Percentiles rank a stretch among this genome's conserved stretches.
phyloP scores from a whole-genome alignment of 2,888 invertebrate genomes.

The Buathra laborator region DNA sequence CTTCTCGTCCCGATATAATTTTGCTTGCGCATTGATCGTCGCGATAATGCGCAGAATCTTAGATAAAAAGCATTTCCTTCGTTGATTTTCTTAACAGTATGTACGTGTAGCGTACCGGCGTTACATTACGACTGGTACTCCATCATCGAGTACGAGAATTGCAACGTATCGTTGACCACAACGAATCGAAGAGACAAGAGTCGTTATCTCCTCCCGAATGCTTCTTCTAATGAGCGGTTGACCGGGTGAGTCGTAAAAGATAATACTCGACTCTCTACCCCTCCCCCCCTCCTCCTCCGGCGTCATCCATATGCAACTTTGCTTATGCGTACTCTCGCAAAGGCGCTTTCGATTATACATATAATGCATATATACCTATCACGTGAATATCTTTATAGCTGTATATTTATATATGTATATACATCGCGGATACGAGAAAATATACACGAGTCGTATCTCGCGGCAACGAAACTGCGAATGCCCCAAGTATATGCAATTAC shows the following conservation, averaged over 20 bases:
- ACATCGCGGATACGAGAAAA: slow-evolving; percentile 37
- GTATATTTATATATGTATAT: neutral
- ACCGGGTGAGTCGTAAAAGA: slow-evolving; percentile 77
- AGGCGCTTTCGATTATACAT: slow-evolving; percentile 23
- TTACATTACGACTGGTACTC: neutral
- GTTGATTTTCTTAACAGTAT: neutral
- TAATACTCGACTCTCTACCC: slow-evolving; percentile 67
- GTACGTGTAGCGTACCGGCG: neutral
- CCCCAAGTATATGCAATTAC: slow-evolving; percentile 37
- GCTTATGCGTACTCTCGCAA: slow-evolving; percentile 37
- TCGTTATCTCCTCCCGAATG: slow-evolving; percentile 56
- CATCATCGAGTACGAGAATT: slow-evolving; percentile 2
- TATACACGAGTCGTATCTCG: slow-evolving; percentile 20
- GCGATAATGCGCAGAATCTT: neutral
- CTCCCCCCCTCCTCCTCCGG: slow-evolving; percentile 10
- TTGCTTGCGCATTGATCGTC: neutral
- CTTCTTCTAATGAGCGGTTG: slow-evolving; percentile 75
- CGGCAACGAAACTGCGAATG: slow-evolving; percentile 2
- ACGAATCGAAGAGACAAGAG: slow-evolving; percentile 44
- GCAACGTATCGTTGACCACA: slow-evolving; percentile 12
- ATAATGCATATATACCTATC: neutral
- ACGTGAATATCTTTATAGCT: neutral
- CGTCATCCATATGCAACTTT: slow-evolving; percentile 68
- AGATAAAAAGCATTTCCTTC: neutral
- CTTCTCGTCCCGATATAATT: too few relatives aligned